These are phyloP conservation scores for Mionectes macconnelli DNA, from an alignment of 2,113 vertebrate genomes.

Conservation along the genomic window DNA sequence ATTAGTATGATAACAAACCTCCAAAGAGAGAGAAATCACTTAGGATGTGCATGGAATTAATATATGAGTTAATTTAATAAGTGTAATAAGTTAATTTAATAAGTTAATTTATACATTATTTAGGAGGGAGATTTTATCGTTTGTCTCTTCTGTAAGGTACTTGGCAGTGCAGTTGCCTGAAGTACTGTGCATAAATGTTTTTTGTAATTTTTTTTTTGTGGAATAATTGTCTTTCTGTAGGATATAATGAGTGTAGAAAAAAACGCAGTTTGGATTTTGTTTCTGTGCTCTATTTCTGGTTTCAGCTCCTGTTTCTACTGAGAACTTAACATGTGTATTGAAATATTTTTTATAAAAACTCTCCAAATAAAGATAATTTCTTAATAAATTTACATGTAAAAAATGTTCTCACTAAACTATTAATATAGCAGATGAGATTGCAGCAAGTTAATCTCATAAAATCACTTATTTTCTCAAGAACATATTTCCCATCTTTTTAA, in stretches of 20 bases:
- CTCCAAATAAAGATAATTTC: background rate
- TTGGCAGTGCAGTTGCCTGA: background rate
- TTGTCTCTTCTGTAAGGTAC: background rate
- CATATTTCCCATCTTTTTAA: background rate
- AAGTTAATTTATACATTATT: background rate
- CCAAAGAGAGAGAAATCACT: background rate
- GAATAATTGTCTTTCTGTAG: background rate
- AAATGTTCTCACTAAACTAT: background rate
- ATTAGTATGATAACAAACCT: background rate
- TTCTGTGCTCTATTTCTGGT: background rate
- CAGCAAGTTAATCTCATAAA: background rate
- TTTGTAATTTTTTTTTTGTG: background rate
- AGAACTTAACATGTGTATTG: background rate
- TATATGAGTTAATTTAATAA: background rate
- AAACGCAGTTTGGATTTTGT: background rate
- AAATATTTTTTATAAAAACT: background rate
- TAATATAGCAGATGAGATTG: background rate
- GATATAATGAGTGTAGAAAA: background rate
- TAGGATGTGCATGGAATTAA: background rate
- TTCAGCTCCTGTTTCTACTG: background rate
- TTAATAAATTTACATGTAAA: background rate
- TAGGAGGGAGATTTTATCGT: background rate
- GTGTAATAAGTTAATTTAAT: background rate
- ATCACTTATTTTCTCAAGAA: background rate
- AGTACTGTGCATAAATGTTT: background rate